These are phyloP conservation scores for Cavia porcellus DNA, from an alignment of 2,113 vertebrate genomes.

Conservation along the genomic window DNA sequence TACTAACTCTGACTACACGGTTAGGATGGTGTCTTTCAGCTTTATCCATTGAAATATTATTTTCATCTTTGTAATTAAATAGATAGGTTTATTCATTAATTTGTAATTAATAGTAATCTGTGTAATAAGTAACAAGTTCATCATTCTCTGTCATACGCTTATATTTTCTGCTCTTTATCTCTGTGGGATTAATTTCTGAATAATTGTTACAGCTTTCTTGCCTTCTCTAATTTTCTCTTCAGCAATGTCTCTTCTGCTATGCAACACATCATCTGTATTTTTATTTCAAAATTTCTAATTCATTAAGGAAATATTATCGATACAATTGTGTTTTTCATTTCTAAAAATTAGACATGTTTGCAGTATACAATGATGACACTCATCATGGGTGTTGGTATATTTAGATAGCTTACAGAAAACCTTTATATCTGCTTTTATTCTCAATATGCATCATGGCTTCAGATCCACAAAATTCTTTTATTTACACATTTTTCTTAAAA, in stretches of 20 bases:
- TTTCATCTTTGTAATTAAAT: not conserved
- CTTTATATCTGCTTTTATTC: not conserved
- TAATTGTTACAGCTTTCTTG: conserved; percentile 38
- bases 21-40: not conserved
- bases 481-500: not conserved
- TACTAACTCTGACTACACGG: not conserved
- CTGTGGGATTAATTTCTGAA: conserved; percentile 4
- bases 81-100: conserved; percentile 26
- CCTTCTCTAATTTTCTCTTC: conserved; percentile 61
- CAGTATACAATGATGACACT: not conserved
- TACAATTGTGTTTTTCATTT: conserved; percentile 27
- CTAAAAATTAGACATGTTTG: not conserved
- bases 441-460: not conserved
- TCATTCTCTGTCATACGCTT: not conserved
- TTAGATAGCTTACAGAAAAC: not conserved
- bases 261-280: not conserved
- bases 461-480: not conserved
- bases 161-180: conserved; percentile 5
- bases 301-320: conserved; percentile 15
- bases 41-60: not conserved
- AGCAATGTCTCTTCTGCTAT: conserved; percentile 7
- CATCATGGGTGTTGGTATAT: not conserved
- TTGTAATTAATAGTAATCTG: conserved; percentile 21
- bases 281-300: conserved; percentile 15
- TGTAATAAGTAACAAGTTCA: not conserved